These are phyloP conservation scores for Brenthis hecate DNA, from an alignment of 2,888 invertebrate species.

Conservation along the genomic window DNA sequence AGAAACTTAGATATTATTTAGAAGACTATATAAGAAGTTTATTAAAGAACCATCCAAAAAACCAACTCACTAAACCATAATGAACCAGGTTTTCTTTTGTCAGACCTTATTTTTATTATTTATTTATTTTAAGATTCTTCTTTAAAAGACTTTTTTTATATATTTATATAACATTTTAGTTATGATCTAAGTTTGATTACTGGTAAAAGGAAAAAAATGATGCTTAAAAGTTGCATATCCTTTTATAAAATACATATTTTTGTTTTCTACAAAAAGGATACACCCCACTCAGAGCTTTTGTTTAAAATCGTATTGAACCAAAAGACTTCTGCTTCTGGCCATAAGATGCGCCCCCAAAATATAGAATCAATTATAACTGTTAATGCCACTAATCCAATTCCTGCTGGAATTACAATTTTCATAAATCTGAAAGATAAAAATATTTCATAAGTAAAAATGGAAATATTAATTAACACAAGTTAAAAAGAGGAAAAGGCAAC, in stretches of 20 bases:
- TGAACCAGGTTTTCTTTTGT: too few species aligned
- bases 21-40: too few species aligned
- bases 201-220: not conserved
- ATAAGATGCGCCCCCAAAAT: slow-evolving; percentile 94
- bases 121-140: too few species aligned
- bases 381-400: slow-evolving; percentile 84
- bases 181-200: too few species aligned
- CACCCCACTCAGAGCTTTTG: slow-evolving; percentile 97
- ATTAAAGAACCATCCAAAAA: too few species aligned
- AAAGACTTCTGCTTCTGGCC: slow-evolving; percentile 99
- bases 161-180: too few species aligned
- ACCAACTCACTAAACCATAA: too few species aligned
- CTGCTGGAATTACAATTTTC: slow-evolving; percentile 88
- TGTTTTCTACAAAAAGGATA: slow-evolving; percentile 86
- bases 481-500: too few species aligned
- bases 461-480: not conserved
- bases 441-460: not conserved
- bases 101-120: too few species aligned
- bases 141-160: too few species aligned
- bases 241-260: too few species aligned
- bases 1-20: too few species aligned
- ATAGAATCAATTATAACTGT: slow-evolving; percentile 94
- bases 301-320: slow-evolving; percentile 97
- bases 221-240: not conserved
- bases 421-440: slow-evolving; percentile 81